Percentiles rank a stretch among this genome's conserved stretches.
phyloP scores from a whole-genome alignment of 2,797 vertebrate genomes.

The Myripristis jacobus region DNA sequence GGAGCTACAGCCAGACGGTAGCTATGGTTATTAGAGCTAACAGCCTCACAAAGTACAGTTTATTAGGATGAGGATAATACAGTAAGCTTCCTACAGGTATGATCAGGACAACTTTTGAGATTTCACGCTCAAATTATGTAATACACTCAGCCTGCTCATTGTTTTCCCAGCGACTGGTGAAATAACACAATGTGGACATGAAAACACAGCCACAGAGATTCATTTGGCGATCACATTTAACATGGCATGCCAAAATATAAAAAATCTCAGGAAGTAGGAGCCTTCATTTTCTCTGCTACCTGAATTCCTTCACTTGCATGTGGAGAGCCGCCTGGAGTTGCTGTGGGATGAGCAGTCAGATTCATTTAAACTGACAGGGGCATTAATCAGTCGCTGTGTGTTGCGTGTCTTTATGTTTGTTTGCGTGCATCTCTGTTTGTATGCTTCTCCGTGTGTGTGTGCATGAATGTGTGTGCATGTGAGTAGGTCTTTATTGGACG shows the following conservation, averaged over 20 bases:
- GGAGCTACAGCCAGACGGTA: neutral
- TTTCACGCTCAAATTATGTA: conserved; percentile 14
- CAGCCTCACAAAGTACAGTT: conserved; percentile 12
- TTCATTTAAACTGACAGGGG: too few species aligned
- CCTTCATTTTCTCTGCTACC: too few species aligned
- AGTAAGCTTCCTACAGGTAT: neutral
- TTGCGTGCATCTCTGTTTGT: neutral
- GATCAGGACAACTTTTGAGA: conserved; percentile 2
- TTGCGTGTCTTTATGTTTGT: neutral
- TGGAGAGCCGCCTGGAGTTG: too few species aligned
- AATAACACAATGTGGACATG: too few species aligned
- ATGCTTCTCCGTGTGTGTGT: conserved; percentile 1
- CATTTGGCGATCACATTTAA: neutral
- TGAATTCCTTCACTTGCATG: too few species aligned
- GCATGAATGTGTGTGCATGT: neutral
- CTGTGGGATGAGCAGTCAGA: too few species aligned
- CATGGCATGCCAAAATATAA: neutral
- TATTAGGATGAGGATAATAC: conserved; percentile 9
- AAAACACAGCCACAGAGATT: neutral
- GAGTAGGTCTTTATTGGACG: neutral
- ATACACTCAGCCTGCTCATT: neutral
- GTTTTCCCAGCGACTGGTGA: too few species aligned
- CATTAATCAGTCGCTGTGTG: too few species aligned
- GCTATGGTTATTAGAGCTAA: conserved; percentile 28
- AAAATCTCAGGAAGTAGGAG: neutral